Percentiles rank a stretch among this genome's conserved stretches.
Evolutionary conservation across 2,113 vertebrate species (phyloP).

Genomic region (Columbina picui): DNA sequence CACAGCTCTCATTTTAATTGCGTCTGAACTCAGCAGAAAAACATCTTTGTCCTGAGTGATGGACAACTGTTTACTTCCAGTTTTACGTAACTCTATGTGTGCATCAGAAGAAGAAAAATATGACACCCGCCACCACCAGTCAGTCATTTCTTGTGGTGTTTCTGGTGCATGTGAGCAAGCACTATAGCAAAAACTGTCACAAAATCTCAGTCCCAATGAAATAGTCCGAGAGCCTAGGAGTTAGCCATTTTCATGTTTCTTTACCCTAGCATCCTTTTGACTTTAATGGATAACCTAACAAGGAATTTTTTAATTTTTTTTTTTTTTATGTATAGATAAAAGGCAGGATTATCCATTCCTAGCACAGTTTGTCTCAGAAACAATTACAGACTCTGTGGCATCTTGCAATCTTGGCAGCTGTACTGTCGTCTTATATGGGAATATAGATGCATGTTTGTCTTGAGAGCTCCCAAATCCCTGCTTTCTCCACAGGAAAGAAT

Average conservation of each 20-base stretch:
- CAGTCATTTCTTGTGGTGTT: background rate
- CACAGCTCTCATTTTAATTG: background rate
- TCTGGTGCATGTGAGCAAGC: background rate
- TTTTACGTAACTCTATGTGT: background rate
- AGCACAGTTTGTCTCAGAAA: conserved; percentile 4
- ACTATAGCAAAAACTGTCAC: background rate
- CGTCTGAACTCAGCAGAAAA: background rate
- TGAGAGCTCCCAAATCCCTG: conserved; percentile 14
- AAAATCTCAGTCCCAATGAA: background rate
- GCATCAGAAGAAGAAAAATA: background rate
- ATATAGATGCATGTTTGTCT: conserved; percentile 62
- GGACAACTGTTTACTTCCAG: background rate
- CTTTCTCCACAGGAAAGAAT: conserved; percentile 45
- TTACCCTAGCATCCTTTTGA: background rate
- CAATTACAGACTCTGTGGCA: background rate
- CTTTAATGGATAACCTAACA: background rate
- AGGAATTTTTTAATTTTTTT: background rate
- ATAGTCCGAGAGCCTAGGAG: background rate
- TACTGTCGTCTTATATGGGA: conserved; percentile 9
- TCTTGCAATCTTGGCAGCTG: conserved; percentile 54
- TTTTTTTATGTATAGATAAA: background rate
- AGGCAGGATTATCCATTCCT: conserved; percentile 10
- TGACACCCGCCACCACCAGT: background rate
- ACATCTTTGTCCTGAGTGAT: background rate
- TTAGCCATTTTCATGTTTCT: background rate